phyloP scores from a whole-genome alignment of 2,888 invertebrate species.

The Lycia hirtaria region DNA sequence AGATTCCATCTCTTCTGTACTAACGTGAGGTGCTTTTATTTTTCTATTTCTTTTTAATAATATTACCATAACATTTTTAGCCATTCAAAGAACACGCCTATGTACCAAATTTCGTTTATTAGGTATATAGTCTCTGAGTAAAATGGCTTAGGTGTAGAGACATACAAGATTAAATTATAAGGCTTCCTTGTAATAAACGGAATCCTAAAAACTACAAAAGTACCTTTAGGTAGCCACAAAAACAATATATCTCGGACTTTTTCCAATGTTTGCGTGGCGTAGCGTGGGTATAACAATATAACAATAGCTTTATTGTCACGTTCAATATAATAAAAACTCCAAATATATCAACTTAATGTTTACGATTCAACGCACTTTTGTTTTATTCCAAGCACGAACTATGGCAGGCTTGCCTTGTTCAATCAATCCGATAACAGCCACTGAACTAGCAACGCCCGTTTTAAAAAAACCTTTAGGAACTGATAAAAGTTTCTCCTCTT shows the following conservation, averaged over 20 bases:
- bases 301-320: slow-evolving; percentile 12
- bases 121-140: too few relatives aligned
- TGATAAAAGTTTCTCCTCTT: slow-evolving; percentile 20
- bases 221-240: neutral
- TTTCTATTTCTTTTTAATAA: too few relatives aligned
- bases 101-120: too few relatives aligned
- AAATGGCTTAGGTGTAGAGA: too few relatives aligned
- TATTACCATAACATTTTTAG: too few relatives aligned
- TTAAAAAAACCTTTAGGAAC: slow-evolving; percentile 27
- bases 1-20: too few relatives aligned
- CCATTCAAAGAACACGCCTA: too few relatives aligned
- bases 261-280: neutral
- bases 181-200: too few relatives aligned
- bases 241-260: neutral
- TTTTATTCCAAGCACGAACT: slow-evolving; percentile 62
- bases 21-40: too few relatives aligned
- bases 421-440: slow-evolving; percentile 58
- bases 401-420: slow-evolving; percentile 54
- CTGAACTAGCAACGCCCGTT: slow-evolving; percentile 46
- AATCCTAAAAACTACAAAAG: too few relatives aligned
- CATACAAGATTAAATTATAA: too few relatives aligned
- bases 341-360: slow-evolving; percentile 46
- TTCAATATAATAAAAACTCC: slow-evolving; percentile 39
- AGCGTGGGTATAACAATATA: too few relatives aligned
- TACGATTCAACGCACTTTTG: slow-evolving; percentile 49